Conservation (phyloP, 1,140 invertebrate genomes). For the Drosophila baimaii region DNA sequence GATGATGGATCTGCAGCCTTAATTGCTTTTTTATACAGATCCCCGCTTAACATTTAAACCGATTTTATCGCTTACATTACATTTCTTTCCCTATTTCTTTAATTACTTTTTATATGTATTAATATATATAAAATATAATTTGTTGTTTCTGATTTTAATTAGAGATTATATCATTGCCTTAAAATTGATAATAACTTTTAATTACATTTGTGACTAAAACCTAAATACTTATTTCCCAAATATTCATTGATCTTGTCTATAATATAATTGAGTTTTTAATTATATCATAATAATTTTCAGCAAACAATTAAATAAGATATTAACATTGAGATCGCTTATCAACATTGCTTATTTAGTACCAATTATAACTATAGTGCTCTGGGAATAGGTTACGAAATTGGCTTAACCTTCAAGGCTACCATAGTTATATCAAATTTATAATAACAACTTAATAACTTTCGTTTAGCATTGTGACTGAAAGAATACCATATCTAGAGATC, state of each 20-base stretch:
- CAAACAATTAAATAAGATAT: constrained; percentile 2
- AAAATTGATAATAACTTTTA: neutral
- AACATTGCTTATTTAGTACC: neutral
- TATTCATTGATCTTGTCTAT: neutral
- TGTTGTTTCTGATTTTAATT: neutral
- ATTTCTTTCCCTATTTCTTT: too few relatives aligned
- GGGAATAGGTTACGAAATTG: neutral
- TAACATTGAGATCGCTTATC: neutral
- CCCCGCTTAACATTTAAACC: too few relatives aligned
- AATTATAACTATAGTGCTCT: neutral
- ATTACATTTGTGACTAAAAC: neutral
- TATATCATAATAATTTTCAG: neutral
- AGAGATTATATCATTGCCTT: neutral
- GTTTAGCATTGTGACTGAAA: neutral
- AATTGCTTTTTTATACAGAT: neutral
- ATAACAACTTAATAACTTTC: constrained; percentile 31
- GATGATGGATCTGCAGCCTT: constrained; percentile 1
- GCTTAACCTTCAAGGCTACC: neutral
- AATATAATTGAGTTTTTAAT: neutral
- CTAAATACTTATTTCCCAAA: neutral
- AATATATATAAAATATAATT: too few relatives aligned
- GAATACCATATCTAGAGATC: constrained; percentile 1
- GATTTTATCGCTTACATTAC: too few relatives aligned
- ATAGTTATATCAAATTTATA: constrained; percentile 1
- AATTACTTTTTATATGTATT: neutral